These are phyloP conservation scores for Pycnomerus fuliginosus DNA, from an alignment of 2,888 invertebrate species.

Conservation along the genomic window DNA sequence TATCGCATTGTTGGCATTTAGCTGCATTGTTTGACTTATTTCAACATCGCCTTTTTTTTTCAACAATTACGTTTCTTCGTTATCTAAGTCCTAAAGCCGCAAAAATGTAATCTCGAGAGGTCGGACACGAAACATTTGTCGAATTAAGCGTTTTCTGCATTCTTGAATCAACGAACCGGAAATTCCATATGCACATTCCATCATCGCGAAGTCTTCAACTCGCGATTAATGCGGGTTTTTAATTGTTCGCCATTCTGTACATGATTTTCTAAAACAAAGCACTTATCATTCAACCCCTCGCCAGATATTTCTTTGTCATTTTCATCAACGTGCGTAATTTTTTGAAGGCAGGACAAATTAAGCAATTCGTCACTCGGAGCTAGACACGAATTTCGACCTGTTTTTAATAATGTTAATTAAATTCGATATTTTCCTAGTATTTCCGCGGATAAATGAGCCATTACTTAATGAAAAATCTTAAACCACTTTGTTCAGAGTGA, in stretches of 20 bases:
- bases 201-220: constrained; percentile 45
- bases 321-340: no score
- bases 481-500: no score
- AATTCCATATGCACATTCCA: constrained; percentile 51
- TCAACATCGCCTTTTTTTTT: constrained; percentile 16
- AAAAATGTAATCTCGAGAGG: constrained; percentile 44
- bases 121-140: constrained; percentile 44
- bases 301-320: constrained; percentile 19
- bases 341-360: no score
- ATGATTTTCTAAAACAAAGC: constrained; percentile 31
- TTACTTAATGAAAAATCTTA: no score
- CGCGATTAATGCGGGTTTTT: constrained; percentile 44
- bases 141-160: constrained; percentile 48
- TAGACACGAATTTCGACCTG: no score
- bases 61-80: no score
- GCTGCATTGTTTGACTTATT: constrained; percentile 32
- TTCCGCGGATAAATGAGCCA: no score
- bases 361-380: no score
- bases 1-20: constrained; percentile 30
- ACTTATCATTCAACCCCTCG: constrained; percentile 11
- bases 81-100: constrained; percentile 40
- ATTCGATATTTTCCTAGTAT: no score
- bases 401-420: no score
- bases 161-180: constrained; percentile 50
- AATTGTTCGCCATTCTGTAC: constrained; percentile 36